Evolutionary conservation across 2,113 vertebrate genomes (phyloP).

Genomic region (Chloebia gouldiae): DNA sequence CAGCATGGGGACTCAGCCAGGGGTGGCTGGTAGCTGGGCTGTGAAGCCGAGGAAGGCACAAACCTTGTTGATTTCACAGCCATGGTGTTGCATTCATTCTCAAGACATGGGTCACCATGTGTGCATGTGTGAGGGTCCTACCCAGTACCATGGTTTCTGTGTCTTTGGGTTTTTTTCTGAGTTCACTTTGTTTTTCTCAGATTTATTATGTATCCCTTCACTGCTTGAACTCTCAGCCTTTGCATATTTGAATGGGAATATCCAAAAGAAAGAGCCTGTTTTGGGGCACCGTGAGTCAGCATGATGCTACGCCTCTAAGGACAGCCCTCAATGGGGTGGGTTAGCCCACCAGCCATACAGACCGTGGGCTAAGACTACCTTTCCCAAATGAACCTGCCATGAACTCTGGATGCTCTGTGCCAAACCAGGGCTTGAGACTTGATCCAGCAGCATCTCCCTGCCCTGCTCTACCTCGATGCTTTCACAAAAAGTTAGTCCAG

Average conservation of each 20-base stretch:
- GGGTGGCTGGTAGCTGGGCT: fast-evolving
- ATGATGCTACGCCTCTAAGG: background rate
- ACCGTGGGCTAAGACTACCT: background rate
- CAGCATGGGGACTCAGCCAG: background rate
- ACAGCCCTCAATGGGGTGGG: background rate
- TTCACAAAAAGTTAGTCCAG: background rate
- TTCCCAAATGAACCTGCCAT: fast-evolving
- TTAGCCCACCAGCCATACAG: background rate
- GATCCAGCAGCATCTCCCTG: background rate
- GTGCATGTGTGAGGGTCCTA: fast-evolving
- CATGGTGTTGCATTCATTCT: background rate
- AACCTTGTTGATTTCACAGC: background rate
- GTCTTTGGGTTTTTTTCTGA: background rate
- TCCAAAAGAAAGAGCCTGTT: background rate
- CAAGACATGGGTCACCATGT: fast-evolving
- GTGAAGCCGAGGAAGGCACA: background rate
- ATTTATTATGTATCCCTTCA: background rate
- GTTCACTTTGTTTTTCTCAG: background rate
- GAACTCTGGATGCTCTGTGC: background rate
- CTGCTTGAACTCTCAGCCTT: background rate
- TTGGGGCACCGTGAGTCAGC: background rate
- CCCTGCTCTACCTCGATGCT: background rate
- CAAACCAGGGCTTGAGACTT: fast-evolving
- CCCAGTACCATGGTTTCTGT: background rate
- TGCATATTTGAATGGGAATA: background rate